Evolutionary conservation across 2,113 vertebrate species (phyloP).

Genomic region (Triplophysa dalaica): DNA sequence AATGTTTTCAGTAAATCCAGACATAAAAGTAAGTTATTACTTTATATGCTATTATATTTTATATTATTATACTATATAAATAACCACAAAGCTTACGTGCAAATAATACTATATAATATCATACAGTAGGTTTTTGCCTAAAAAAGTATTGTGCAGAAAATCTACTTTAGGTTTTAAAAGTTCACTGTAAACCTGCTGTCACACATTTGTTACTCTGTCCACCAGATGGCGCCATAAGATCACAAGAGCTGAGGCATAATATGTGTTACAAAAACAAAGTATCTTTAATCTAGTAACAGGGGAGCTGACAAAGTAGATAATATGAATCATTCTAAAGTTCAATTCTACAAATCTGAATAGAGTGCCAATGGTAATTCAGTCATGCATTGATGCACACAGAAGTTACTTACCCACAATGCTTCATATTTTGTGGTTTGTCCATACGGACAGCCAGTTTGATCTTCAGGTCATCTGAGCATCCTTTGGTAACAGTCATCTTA

Average conservation of each 20-base stretch:
- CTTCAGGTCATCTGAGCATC: conserved; percentile 91
- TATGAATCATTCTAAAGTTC: background rate
- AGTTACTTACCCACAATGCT: conserved; percentile 90
- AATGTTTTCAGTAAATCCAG: too few species aligned
- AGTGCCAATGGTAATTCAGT: background rate
- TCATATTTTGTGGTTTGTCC: conserved; percentile 99
- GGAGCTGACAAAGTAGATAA: too few species aligned
- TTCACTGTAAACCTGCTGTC: background rate
- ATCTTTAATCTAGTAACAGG: background rate
- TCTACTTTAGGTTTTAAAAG: background rate
- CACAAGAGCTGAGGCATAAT: background rate
- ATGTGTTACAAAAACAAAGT: background rate
- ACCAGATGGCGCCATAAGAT: conserved; percentile 40
- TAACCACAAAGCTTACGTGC: background rate
- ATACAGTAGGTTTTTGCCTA: background rate
- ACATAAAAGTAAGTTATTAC: too few species aligned
- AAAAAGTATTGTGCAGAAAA: background rate
- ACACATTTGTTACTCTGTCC: background rate
- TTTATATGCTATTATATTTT: too few species aligned
- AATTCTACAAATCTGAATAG: background rate
- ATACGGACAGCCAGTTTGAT: conserved; percentile 97
- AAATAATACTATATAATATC: background rate
- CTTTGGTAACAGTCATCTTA: conserved; percentile 97
- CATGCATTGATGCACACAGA: background rate
- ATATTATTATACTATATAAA: too few species aligned